Percentiles rank a stretch among this genome's conserved stretches.
Evolutionary conservation across 2,888 invertebrate species (phyloP).

Genomic region (Sisyra nigra): DNA sequence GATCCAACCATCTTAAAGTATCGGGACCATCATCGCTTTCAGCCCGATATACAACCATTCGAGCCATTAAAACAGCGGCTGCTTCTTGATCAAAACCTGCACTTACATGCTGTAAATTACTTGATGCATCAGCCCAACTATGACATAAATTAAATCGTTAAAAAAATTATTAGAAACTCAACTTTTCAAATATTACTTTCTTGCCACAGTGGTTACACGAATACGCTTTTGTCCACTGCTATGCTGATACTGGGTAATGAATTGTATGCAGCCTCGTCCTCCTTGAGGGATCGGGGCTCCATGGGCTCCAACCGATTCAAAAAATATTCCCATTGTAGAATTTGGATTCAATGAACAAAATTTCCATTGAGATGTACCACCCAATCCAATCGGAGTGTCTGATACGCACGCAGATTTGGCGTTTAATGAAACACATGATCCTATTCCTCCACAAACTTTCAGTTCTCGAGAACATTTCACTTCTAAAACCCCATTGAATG

Average conservation of each 20-base stretch:
- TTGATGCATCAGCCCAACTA: slow-evolving; percentile 91
- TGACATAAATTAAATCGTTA: not conserved
- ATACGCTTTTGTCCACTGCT: slow-evolving; percentile 89
- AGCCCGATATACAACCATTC: slow-evolving; percentile 91
- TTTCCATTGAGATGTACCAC: slow-evolving; percentile 97
- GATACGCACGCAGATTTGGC: slow-evolving; percentile 85
- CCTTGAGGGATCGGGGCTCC: slow-evolving; percentile 90
- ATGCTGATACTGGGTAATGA: slow-evolving; percentile 97
- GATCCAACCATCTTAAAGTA: slow-evolving; percentile 94
- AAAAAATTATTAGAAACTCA: not conserved
- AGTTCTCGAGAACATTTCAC: slow-evolving; percentile 92
- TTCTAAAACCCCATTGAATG: slow-evolving; percentile 92
- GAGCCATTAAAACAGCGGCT: slow-evolving; percentile 91
- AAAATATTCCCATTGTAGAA: slow-evolving; percentile 85
- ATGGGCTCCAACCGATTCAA: slow-evolving; percentile 93
- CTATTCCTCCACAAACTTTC: slow-evolving; percentile 91
- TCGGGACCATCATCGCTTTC: slow-evolving; percentile 93
- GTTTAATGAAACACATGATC: slow-evolving; percentile 87
- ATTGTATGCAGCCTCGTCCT: slow-evolving; percentile 91
- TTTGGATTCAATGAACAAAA: slow-evolving; percentile 88
- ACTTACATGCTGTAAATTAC: slow-evolving; percentile 77
- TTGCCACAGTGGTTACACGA: slow-evolving; percentile 90
- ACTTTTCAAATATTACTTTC: slow-evolving; percentile 59
- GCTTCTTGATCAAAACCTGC: slow-evolving; percentile 98
- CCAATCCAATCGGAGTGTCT: slow-evolving; percentile 95